These are phyloP conservation scores for Centropus unirufus DNA, from an alignment of 2,113 vertebrate genomes.

Conservation along the genomic window DNA sequence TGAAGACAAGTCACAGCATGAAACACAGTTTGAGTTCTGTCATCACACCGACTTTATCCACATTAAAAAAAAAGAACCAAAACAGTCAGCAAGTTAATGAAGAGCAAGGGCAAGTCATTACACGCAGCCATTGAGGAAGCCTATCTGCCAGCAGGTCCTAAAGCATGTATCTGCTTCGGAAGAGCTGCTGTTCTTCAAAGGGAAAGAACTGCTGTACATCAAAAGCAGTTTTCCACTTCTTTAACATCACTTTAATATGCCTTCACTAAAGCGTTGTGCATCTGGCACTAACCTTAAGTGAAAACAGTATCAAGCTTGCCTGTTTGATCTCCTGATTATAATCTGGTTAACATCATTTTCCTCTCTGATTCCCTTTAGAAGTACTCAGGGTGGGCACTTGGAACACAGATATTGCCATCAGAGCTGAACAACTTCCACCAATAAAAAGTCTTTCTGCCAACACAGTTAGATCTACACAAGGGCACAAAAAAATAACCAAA, in stretches of 20 bases:
- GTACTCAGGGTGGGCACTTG: not conserved
- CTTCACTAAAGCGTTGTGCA: not conserved
- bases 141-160: not conserved
- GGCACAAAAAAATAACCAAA: not conserved
- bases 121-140: not conserved
- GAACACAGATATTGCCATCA: not conserved
- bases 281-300: not conserved
- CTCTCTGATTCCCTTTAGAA: not conserved
- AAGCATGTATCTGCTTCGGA: not conserved
- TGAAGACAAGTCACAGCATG: slow-evolving; percentile 35
- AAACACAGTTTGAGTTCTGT: not conserved
- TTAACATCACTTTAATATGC: not conserved
- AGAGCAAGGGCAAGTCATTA: not conserved
- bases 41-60: not conserved
- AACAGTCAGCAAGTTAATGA: not conserved
- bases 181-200: not conserved
- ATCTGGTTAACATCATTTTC: not conserved
- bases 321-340: not conserved
- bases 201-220: not conserved
- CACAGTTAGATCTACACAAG: not conserved
- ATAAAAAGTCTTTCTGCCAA: not conserved
- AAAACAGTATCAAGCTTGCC: not conserved
- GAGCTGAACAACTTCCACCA: not conserved
- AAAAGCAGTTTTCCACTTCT: not conserved
- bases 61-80: not conserved